Evolutionary conservation across 1,140 invertebrate species (phyloP), one percentile per base, ranked within the genome.

Genomic region (Papilio xuthus): DNA sequence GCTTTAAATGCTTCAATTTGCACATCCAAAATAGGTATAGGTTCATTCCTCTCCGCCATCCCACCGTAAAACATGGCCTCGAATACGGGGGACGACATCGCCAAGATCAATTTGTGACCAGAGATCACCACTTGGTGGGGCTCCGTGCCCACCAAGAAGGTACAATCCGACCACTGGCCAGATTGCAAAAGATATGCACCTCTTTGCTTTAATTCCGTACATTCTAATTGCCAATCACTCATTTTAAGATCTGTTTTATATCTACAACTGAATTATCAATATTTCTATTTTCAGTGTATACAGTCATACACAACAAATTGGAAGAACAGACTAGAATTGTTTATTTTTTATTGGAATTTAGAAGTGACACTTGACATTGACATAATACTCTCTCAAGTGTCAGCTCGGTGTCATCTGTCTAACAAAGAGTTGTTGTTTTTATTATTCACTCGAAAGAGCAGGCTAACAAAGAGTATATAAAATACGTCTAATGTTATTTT

Each of bases 21-120:
- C 4, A 98, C 96, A 93, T 98, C 97, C 32, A 96, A 94, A 83
- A 98, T 97, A 3, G 95, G 95, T 81, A 98, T 97, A 0, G 96
- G 96, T 83, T 96, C 95, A 81, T 95, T 95, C 75, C 95, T 94
- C 95, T 97, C 94, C 92, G 96, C 85, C 95, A 96, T 95, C 94
- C 96, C 88, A 87, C 96, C 86, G 95, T 96, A 95, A 94, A 98
- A 95, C 98, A 97, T 97, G 94, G 97, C 82, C 95, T 97, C 94
- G 95, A 97, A 95, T 2, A 97, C 97, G 12, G 97, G 97, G 83
- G 97, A 97, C 0, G 97, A 96, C 96, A 97, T 97, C 0, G 97
- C 97, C 60, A 98, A 91, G 50, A 98, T 95, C 37, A 98, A 89
- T 88, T 97, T 97, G 87, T 98, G 97, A 0, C 96, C 97, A 72